A percentile compares a stretch with the other conserved stretches of the same genome.
Conservation (phyloP, 2,113 vertebrate species). For the Phylloscopus whistleri region DNA sequence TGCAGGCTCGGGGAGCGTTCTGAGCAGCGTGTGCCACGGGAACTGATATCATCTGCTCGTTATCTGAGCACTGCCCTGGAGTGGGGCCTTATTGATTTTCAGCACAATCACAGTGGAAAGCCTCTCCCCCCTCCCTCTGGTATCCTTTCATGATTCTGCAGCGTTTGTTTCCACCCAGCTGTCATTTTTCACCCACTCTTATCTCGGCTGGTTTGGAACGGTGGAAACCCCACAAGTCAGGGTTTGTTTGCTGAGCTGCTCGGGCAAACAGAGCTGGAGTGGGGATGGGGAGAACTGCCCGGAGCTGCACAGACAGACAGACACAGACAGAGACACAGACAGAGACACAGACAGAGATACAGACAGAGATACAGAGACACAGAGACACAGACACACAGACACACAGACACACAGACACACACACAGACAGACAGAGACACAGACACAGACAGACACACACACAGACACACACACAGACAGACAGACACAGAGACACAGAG, state of each 20-base stretch:
- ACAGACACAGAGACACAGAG: no score
- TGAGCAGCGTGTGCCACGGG: conserved; percentile 27
- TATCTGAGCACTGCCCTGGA: conserved; percentile 45
- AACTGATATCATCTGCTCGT: conserved; percentile 58
- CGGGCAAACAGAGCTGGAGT: neutral
- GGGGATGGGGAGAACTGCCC: neutral
- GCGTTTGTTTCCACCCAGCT: conserved; percentile 44
- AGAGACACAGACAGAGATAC: no score
- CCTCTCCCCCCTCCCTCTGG: neutral
- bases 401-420: no score
- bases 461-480: no score
- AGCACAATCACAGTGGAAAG: conserved; percentile 49
- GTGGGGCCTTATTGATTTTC: conserved; percentile 59
- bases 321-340: neutral
- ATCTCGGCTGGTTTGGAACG: neutral
- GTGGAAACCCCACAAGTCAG: neutral
- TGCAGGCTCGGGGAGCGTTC: no score
- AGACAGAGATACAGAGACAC: no score
- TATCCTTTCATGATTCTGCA: conserved; percentile 40
- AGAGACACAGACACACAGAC: no score
- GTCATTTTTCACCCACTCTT: conserved; percentile 44
- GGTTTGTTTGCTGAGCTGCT: neutral
- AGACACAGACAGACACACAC: no score
- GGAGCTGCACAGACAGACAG: accelerated
- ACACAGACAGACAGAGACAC: no score